phyloP scores from a whole-genome alignment of 2,797 vertebrate species.

The Eremophila alpestris region DNA sequence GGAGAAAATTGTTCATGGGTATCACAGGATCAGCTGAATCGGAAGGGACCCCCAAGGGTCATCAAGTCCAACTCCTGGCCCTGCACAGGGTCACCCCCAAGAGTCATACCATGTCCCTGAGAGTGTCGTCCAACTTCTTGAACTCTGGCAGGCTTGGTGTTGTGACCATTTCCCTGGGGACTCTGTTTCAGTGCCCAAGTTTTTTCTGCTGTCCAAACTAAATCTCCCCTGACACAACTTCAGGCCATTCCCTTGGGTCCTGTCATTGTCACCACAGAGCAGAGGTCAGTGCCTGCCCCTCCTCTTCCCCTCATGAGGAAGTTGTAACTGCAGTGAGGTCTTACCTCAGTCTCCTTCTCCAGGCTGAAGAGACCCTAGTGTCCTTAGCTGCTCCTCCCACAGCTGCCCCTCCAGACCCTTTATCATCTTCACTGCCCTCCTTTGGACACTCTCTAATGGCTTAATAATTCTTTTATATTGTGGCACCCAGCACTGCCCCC shows the following conservation, averaged over 20 bases:
- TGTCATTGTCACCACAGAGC: not conserved
- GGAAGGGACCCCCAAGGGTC: not conserved
- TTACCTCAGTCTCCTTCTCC: not conserved
- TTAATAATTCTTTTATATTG: not conserved
- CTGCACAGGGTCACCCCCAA: not conserved
- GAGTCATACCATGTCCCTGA: not conserved
- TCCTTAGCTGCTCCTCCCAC: accelerated
- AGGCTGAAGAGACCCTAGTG: not conserved
- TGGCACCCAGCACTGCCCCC: not conserved
- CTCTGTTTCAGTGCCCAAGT: no score
- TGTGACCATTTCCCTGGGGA: not conserved
- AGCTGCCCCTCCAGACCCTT: accelerated
- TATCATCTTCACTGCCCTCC: accelerated
- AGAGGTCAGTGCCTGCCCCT: not conserved
- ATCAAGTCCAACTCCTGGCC: not conserved
- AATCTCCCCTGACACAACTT: not conserved
- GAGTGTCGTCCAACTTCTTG: not conserved
- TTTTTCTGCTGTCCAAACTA: not conserved
- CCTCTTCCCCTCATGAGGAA: accelerated
- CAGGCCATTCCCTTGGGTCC: not conserved
- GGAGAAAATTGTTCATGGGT: not conserved
- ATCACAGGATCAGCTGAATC: not conserved
- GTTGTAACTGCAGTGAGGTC: not conserved
- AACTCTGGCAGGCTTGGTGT: not conserved
- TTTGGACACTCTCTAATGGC: not conserved